Evolutionary conservation across 1,140 invertebrate species (phyloP).

Genomic region (Dreissena polymorpha): DNA sequence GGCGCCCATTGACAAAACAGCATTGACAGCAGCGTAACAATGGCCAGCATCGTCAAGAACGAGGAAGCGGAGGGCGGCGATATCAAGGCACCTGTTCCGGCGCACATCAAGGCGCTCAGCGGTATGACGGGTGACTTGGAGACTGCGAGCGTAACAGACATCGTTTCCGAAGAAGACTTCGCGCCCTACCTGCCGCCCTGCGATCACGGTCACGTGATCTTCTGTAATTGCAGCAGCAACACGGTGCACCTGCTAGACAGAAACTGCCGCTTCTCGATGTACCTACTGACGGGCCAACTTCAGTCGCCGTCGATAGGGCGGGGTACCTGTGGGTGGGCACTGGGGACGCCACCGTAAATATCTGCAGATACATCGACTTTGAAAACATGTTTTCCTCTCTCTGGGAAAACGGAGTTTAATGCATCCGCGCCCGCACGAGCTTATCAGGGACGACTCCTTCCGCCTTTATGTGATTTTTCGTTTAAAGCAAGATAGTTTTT

Average conservation of each 20-base stretch:
- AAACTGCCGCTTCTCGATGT: constrained; percentile 61
- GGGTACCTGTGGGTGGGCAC: constrained; percentile 55
- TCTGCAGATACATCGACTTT: not conserved
- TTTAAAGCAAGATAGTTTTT: too few relatives aligned
- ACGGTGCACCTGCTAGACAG: constrained; percentile 60
- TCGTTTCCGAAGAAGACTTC: constrained; percentile 22
- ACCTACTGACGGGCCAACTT: constrained; percentile 58
- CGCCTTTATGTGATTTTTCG: too few relatives aligned
- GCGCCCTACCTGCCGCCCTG: constrained; percentile 27
- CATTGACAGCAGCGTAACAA: constrained; percentile 17
- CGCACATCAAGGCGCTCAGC: constrained; percentile 21
- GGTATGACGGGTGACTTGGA: constrained; percentile 27
- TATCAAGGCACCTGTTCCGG: not conserved
- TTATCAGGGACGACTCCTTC: too few relatives aligned
- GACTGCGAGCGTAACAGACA: constrained; percentile 33
- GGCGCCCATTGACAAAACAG: constrained; percentile 27
- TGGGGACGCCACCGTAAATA: not conserved
- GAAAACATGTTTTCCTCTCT: not conserved
- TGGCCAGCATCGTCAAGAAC: not conserved
- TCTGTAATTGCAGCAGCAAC: constrained; percentile 65
- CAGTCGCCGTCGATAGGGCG: too few relatives aligned
- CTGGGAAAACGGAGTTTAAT: not conserved
- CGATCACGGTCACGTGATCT: constrained; percentile 62
- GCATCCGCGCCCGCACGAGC: too few relatives aligned
- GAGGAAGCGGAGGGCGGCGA: not conserved